A percentile compares a stretch with the other conserved stretches of the same genome.
phyloP scores from a whole-genome alignment of 2,888 invertebrate species.

The Piscicola geometra region DNA sequence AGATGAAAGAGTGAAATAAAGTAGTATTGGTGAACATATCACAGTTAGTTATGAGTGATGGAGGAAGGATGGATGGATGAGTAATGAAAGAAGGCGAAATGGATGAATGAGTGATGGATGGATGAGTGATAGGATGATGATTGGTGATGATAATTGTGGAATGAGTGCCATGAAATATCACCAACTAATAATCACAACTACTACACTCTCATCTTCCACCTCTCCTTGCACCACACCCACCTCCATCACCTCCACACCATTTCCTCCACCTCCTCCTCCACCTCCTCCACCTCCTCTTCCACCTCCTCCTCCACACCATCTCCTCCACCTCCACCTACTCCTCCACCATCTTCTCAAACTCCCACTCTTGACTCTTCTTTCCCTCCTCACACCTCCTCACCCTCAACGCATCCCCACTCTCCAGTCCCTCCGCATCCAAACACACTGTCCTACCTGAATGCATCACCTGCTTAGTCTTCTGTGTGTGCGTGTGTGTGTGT shows the following conservation, averaged over 20 bases:
- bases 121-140: no score
- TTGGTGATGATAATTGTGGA: no score
- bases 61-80: no score
- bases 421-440: constrained; percentile 51
- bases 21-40: no score
- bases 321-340: constrained; percentile 42
- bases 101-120: no score
- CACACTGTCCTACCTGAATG: constrained; percentile 53
- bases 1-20: no score
- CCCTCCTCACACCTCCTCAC: constrained; percentile 48
- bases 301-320: constrained; percentile 48
- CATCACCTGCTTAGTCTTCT: constrained; percentile 44
- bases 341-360: constrained; percentile 46
- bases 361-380: constrained; percentile 51
- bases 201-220: no score
- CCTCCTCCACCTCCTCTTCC: constrained; percentile 46
- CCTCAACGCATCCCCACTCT: constrained; percentile 44
- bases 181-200: no score
- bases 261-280: constrained; percentile 54
- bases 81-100: no score
- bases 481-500: background rate
- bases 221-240: no score
- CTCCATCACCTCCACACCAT: background rate
- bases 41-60: no score
- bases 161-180: no score